A percentile compares a stretch with the other conserved stretches of the same genome.
These are phyloP conservation scores for Poecile atricapillus DNA, from an alignment of 2,113 vertebrate species.

Conservation along the genomic window DNA sequence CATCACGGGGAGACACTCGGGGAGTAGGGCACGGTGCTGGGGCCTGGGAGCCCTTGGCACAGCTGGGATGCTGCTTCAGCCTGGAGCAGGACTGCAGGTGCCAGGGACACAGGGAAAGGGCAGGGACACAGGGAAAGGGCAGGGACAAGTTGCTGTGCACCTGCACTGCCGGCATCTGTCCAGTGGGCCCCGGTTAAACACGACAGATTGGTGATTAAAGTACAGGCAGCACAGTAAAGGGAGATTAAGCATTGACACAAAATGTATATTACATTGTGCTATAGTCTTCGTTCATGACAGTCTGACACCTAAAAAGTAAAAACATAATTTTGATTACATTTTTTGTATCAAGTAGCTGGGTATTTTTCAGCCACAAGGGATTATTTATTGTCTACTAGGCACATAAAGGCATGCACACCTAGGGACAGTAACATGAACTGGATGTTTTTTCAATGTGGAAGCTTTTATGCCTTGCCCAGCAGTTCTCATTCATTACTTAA, in stretches of 20 bases:
- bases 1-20: rapidly evolving
- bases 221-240: rapidly evolving
- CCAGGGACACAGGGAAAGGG: background rate
- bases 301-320: background rate
- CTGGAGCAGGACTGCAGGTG: background rate
- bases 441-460: background rate
- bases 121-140: background rate
- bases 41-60: rapidly evolving
- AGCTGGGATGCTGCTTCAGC: background rate
- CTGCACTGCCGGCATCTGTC: rapidly evolving
- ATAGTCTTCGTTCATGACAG: background rate
- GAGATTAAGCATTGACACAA: background rate
- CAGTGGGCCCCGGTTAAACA: background rate
- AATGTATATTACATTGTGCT: background rate
- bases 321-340: background rate
- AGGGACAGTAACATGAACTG: background rate
- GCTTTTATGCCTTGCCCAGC: background rate
- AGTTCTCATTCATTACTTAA: background rate
- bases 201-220: rapidly evolving
- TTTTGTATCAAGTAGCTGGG: background rate
- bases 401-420: background rate
- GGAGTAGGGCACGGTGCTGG: background rate
- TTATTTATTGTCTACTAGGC: background rate
- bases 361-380: background rate
- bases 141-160: rapidly evolving